Evolutionary conservation across 2,888 invertebrate species (phyloP).

Genomic region (Emmelina monodactyla): DNA sequence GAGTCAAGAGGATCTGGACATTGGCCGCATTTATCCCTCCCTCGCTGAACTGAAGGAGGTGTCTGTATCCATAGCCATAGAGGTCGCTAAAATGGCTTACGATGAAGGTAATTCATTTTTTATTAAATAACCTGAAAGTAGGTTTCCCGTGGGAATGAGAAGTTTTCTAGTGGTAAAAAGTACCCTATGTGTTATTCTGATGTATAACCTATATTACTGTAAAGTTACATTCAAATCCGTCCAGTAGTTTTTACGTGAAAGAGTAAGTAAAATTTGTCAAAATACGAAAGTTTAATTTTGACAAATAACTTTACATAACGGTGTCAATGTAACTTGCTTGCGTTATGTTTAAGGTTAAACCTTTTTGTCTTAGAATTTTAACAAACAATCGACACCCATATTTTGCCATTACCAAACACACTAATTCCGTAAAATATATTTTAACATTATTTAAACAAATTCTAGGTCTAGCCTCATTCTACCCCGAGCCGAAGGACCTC

Average conservation of each 20-base stretch:
- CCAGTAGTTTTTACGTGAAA: no score
- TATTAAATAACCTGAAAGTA: no score
- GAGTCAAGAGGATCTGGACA: slow-evolving; percentile 78
- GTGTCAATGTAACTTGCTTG: slow-evolving; percentile 5
- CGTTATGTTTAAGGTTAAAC: not conserved
- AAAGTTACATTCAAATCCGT: no score
- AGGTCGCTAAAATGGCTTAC: slow-evolving; percentile 89
- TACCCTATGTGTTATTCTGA: no score
- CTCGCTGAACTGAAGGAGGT: slow-evolving; percentile 83
- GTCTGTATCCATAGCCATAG: slow-evolving; percentile 88
- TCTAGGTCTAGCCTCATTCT: slow-evolving; percentile 81
- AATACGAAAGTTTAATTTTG: no score
- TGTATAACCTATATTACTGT: no score
- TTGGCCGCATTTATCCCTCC: slow-evolving; percentile 94
- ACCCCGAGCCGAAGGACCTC: slow-evolving; percentile 84
- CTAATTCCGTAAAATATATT: slow-evolving; percentile 58
- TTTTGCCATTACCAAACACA: slow-evolving; percentile 69
- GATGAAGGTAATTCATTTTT: slow-evolving; percentile 77
- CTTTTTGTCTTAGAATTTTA: slow-evolving; percentile 6
- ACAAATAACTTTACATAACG: no score
- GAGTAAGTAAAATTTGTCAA: no score
- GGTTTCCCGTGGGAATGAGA: no score
- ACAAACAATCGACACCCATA: slow-evolving; percentile 63
- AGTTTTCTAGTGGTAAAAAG: no score
- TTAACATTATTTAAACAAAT: no score